Evolutionary conservation across 2,797 vertebrate genomes (phyloP).

Genomic region (Hoplostethus atlanticus): DNA sequence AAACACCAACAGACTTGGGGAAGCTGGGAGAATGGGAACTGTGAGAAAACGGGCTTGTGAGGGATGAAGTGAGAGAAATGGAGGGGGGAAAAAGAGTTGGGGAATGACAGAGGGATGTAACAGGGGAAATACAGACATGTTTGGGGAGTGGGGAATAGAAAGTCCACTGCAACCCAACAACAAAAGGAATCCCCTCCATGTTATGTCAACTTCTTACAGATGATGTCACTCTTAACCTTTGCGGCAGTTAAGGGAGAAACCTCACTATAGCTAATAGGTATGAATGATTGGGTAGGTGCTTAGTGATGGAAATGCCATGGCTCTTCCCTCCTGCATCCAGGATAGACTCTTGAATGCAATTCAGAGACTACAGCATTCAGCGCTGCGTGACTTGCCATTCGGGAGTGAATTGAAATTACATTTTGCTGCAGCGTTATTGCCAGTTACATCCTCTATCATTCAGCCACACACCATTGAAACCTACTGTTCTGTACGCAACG

Average conservation of each 20-base stretch:
- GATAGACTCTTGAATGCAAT: conserved; percentile 12
- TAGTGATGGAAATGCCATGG: not conserved
- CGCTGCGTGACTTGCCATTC: not conserved
- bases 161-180: conserved; percentile 1
- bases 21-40: not conserved
- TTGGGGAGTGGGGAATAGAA: not conserved
- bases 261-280: conserved; percentile 35
- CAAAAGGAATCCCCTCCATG: conserved; percentile 8
- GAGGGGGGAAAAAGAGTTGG: not conserved
- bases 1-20: not conserved
- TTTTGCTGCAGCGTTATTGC: not conserved
- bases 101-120: not conserved
- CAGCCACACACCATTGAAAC: not conserved
- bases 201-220: conserved; percentile 37
- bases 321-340: not conserved
- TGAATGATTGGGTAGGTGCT: conserved; percentile 27
- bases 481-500: not conserved
- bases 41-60: not conserved
- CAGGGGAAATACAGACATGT: too few relatives aligned
- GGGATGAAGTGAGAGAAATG: not conserved
- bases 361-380: not conserved
- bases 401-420: conserved; percentile 1
- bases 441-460: not conserved
- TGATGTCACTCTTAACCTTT: conserved; percentile 32
- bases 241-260: conserved; percentile 18